These are phyloP conservation scores for Diploptera punctata DNA, from an alignment of 2,888 invertebrate genomes.

Conservation along the genomic window DNA sequence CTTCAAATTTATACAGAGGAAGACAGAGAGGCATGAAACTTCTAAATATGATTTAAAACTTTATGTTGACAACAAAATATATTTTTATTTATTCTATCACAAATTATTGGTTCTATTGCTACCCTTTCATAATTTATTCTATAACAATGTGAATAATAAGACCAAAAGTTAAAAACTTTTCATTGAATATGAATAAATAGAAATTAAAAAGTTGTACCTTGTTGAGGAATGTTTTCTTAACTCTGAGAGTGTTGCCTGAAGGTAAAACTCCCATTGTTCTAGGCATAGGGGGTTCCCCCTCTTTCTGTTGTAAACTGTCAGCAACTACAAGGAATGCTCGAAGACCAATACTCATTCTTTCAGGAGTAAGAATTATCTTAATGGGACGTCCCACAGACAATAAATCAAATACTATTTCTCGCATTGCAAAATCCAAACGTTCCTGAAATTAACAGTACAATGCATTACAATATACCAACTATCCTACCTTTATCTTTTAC, in stretches of 20 bases:
- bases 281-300: slow-evolving; percentile 99
- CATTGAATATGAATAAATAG: not conserved
- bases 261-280: slow-evolving; percentile 93
- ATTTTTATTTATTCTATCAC: not conserved
- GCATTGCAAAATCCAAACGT: slow-evolving; percentile 97
- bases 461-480: no score
- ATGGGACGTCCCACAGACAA: slow-evolving; percentile 94
- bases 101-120: not conserved
- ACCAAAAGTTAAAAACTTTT: not conserved
- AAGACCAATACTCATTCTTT: slow-evolving; percentile 98
- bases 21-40: no score
- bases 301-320: slow-evolving; percentile 97
- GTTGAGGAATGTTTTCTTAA: slow-evolving; percentile 95
- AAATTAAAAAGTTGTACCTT: no score
- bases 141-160: not conserved
- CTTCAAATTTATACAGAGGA: no score
- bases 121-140: not conserved
- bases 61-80: not conserved
- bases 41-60: no score
- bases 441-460: slow-evolving; percentile 67
- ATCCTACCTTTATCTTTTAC: no score
- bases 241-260: slow-evolving; percentile 92
- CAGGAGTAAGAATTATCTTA: slow-evolving; percentile 91
- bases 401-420: slow-evolving; percentile 98
- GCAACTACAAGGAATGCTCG: slow-evolving; percentile 98